These are phyloP conservation scores for Rhineura floridana DNA, from an alignment of 2,113 vertebrate genomes.

Conservation along the genomic window DNA sequence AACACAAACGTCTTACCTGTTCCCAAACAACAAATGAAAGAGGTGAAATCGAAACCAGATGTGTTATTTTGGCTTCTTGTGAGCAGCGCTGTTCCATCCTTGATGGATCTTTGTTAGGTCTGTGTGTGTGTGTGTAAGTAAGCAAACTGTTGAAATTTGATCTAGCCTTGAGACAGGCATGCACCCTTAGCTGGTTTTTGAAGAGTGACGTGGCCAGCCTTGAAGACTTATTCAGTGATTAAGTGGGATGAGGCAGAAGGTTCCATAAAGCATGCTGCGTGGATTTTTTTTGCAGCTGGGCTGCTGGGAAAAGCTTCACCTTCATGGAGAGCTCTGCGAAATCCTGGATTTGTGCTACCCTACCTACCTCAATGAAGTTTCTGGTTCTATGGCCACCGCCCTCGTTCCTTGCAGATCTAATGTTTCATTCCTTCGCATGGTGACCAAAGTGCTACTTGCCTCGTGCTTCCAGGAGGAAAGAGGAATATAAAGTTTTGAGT, in stretches of 20 bases:
- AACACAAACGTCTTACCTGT: too few species aligned
- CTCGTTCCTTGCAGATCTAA: neutral
- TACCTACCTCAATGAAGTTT: too few species aligned
- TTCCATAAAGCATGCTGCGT: neutral
- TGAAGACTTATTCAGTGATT: neutral
- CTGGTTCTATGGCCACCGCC: neutral
- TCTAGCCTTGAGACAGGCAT: neutral
- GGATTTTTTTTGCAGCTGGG: neutral
- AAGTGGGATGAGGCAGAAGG: conserved; percentile 20
- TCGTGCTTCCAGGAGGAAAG: neutral
- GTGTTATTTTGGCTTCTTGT: too few species aligned
- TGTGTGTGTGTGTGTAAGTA: too few species aligned
- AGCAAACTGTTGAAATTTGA: fast-evolving
- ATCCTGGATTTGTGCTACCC: neutral
- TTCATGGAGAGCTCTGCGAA: neutral
- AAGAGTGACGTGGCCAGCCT: neutral
- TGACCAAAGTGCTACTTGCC: neutral
- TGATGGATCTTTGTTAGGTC: neutral
- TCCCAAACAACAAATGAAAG: too few species aligned
- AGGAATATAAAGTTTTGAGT: neutral
- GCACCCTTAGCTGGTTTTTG: neutral
- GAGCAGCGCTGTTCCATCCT: neutral
- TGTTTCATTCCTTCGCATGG: neutral
- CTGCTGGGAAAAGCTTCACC: too few species aligned
- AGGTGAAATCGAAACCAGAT: too few species aligned